phyloP scores from a whole-genome alignment of 1,140 invertebrate species.

The Brachionus plicatilis region DNA sequence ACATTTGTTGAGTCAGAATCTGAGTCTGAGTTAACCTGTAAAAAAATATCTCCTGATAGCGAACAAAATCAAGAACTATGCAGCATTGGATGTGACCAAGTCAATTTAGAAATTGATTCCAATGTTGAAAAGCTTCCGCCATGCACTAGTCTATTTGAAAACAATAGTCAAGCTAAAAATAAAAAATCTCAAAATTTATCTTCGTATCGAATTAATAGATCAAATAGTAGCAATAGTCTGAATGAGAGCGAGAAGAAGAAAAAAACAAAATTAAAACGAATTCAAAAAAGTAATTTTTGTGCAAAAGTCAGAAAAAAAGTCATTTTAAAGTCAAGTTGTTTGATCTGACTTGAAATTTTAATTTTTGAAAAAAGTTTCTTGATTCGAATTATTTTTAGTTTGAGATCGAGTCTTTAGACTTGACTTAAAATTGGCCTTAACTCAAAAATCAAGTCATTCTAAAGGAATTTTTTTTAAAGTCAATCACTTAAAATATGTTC shows the following conservation, averaged over 20 bases:
- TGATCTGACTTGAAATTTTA: no score
- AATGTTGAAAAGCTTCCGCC: slow-evolving; percentile 21
- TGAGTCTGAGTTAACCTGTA: neutral
- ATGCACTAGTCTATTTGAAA: slow-evolving; percentile 2
- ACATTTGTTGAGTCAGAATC: slow-evolving; percentile 23
- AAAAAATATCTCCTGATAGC: neutral
- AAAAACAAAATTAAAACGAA: slow-evolving; percentile 4
- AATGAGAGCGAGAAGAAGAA: neutral
- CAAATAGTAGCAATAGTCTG: neutral
- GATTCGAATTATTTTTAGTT: no score
- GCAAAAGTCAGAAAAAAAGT: no score
- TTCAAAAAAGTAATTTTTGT: slow-evolving; percentile 18
- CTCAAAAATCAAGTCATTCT: no score
- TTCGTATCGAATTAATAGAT: neutral
- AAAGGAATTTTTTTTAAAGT: no score
- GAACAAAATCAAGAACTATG: neutral
- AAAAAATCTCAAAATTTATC: slow-evolving; percentile 8
- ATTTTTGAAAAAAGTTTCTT: no score
- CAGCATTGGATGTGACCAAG: neutral
- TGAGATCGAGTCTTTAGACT: no score
- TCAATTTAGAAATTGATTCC: neutral
- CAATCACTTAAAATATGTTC: no score
- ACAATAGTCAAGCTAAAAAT: neutral
- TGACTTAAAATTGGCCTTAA: no score
- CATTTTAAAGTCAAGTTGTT: no score